A percentile compares a stretch with the other conserved stretches of the same genome.
Conservation (phyloP, 2,888 invertebrate genomes). For the Ommatoiulus sabulosus region DNA sequence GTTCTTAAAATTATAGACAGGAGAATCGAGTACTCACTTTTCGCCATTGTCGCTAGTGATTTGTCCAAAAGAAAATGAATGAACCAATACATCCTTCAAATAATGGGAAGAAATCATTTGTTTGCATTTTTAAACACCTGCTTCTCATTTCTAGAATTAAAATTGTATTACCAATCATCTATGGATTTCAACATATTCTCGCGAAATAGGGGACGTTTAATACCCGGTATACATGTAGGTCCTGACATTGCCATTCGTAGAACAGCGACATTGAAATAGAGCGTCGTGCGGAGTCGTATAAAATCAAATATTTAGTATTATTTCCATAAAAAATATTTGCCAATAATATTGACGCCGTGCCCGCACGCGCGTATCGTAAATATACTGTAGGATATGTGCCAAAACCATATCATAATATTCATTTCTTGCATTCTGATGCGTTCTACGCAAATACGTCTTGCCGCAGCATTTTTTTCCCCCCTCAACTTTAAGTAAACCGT, state of each 20-base stretch:
- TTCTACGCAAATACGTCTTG: background rate
- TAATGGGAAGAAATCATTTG: too few species aligned
- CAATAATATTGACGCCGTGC: background rate
- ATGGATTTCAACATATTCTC: too few species aligned
- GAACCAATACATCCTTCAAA: too few species aligned
- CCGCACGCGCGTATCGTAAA: background rate
- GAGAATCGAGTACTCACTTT: too few species aligned
- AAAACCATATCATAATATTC: slow-evolving; percentile 22
- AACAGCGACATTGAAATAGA: background rate
- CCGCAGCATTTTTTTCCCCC: background rate
- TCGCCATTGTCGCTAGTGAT: too few species aligned
- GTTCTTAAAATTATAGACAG: too few species aligned
- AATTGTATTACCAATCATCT: too few species aligned
- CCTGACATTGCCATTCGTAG: background rate
- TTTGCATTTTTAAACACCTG: too few species aligned
- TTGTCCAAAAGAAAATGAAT: too few species aligned
- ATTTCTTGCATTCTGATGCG: slow-evolving; percentile 29
- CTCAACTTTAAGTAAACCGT: slow-evolving; percentile 11
- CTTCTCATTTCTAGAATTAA: too few species aligned
- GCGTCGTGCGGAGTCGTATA: background rate
- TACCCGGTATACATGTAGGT: background rate
- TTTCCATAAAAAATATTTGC: background rate
- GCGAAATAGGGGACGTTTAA: background rate
- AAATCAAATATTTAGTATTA: background rate
- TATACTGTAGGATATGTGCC: background rate